A percentile compares a stretch with the other conserved stretches of the same genome.
phyloP scores from a whole-genome alignment of 2,797 vertebrate species.

The Aulostomus chinensis region DNA sequence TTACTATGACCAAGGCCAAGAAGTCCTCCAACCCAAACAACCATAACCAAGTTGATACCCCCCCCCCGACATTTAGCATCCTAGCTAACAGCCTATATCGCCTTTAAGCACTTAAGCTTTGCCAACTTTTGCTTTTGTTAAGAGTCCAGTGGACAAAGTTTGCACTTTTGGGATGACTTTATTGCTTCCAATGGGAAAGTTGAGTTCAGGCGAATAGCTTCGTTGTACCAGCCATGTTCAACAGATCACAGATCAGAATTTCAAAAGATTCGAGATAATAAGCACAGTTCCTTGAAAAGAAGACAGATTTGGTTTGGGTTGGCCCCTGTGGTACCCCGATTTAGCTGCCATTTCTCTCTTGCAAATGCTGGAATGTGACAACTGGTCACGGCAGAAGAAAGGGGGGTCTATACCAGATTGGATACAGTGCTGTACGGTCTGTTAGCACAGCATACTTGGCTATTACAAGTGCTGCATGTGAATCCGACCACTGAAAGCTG shows the following conservation, averaged over 20 bases:
- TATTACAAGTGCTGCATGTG: conserved; percentile 46
- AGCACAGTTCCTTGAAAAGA: conserved; percentile 57
- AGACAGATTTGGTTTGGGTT: conserved; percentile 64
- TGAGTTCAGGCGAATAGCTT: conserved; percentile 54
- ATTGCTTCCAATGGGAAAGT: conserved; percentile 43
- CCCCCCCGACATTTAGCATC: too few relatives aligned
- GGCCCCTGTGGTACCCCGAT: conserved; percentile 49
- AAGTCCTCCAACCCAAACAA: too few relatives aligned
- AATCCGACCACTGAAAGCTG: conserved; percentile 44
- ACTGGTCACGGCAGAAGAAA: conserved; percentile 73
- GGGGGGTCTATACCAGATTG: conserved; percentile 59
- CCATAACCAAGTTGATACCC: too few relatives aligned
- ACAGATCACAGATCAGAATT: conserved; percentile 67
- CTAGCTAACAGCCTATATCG: too few relatives aligned
- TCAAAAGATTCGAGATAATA: conserved; percentile 70
- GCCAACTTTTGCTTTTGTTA: conserved; percentile 25
- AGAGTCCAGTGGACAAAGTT: conserved; percentile 55
- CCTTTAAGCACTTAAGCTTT: conserved; percentile 11
- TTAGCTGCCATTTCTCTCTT: conserved; percentile 50
- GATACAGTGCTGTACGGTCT: conserved; percentile 56
- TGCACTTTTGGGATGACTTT: conserved; percentile 37
- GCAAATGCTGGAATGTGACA: conserved; percentile 75
- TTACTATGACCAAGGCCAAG: too few relatives aligned
- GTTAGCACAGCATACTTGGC: conserved; percentile 52
- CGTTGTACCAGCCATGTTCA: conserved; percentile 59